Conservation (phyloP, 64 coral and sea anemone genomes). For the Pocillopora damicornis region DNA sequence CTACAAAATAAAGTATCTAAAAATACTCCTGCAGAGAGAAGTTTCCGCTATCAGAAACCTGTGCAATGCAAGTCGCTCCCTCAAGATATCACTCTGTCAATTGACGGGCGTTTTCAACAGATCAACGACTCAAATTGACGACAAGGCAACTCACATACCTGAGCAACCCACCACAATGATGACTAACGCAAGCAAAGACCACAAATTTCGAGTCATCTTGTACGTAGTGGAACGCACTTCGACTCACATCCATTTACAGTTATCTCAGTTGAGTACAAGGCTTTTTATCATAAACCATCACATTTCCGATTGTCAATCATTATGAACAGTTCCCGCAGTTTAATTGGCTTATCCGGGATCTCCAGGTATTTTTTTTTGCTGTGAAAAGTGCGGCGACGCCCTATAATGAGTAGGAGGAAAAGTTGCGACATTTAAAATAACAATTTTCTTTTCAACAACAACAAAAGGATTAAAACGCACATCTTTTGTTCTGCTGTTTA, state of each 20-base stretch:
- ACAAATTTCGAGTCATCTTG: background rate
- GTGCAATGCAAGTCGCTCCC: background rate
- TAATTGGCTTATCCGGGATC: slow-evolving; percentile 12
- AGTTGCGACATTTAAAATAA: slow-evolving; percentile 6
- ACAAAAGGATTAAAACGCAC: background rate
- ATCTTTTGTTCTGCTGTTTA: background rate
- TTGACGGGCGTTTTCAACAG: background rate
- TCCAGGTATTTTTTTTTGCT: background rate
- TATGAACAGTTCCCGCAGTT: background rate
- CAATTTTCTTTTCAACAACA: background rate
- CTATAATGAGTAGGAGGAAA: background rate
- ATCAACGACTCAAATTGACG: background rate
- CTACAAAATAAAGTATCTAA: too few species aligned
- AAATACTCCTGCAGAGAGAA: background rate
- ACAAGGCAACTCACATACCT: slow-evolving; percentile 13
- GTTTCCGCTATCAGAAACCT: background rate
- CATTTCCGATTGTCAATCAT: slow-evolving; percentile 24
- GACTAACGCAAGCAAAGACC: background rate
- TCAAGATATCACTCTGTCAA: background rate
- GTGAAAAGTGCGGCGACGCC: background rate
- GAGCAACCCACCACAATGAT: background rate
- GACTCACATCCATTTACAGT: background rate
- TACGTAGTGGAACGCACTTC: background rate
- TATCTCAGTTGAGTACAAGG: background rate
- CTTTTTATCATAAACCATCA: background rate